Evolutionary conservation across 2,888 invertebrate species (phyloP), one percentile per base, ranked within the genome.

Genomic region (Patella pellucida): DNA sequence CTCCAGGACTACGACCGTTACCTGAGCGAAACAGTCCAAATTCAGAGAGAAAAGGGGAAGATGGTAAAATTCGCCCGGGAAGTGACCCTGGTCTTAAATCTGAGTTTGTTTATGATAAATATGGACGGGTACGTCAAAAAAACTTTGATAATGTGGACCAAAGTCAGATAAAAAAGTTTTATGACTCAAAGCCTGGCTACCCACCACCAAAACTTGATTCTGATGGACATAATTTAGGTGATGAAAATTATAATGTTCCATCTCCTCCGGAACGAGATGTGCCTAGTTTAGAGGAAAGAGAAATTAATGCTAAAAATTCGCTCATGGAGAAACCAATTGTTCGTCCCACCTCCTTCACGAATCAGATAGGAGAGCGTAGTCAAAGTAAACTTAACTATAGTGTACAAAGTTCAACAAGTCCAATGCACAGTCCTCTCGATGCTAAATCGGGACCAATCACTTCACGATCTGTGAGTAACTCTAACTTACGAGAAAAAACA

Each of bases 261-360:
- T 94, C 94, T 31, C 94, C 94, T 19, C 94, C 94, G 1, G 94
- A 94, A 90, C 90, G 94, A 78, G 94, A 94, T 16, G 76, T 84
- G 23, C 83, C 83, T 68, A 81, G 80, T 72, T 76, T 85, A 27
- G 83, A 84, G 50, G 76, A 80, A 56, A 82, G 81, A 68, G 77
- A 80, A n/a, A 72, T 84, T 23, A 83, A 82, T 14, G 78, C 84
- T 70, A 83, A 83, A 75, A 80, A 69, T 41, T 16, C 67, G 11
- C 16, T 51, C 69, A 71, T 70, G 51, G 50, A 41, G 50, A 62
- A 51, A 4, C 31, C 41, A 15, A 23, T 51, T 52, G 50, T 56
- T 50, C 69, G 23, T 11, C 68, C 62, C 41, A 76, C 69, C 62
- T 71, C 54, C 68, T 56, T 62, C 41, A 31, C 72, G 56, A 41